phyloP scores from a whole-genome alignment of 2,888 invertebrate genomes.

The Xiphydria camelus region DNA sequence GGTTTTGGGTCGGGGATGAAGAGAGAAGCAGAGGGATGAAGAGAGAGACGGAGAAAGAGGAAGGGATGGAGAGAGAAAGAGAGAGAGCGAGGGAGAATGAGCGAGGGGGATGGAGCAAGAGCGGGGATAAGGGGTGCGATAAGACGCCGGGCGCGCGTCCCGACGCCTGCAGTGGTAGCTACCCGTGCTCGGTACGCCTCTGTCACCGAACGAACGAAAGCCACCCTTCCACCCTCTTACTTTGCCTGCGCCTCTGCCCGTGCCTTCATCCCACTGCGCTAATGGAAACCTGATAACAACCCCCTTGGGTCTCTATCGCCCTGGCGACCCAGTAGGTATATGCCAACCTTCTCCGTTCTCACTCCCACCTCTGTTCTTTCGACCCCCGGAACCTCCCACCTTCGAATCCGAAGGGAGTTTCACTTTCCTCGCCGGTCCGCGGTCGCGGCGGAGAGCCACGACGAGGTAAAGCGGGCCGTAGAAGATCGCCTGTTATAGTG shows the following conservation, averaged over 20 bases:
- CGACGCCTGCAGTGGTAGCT: conserved; percentile 25
- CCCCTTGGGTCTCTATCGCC: conserved; percentile 27
- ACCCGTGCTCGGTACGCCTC: conserved; percentile 30
- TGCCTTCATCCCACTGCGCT: too few relatives aligned
- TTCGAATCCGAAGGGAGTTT: not conserved
- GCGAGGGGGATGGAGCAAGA: conserved; percentile 21
- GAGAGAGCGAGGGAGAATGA: too few relatives aligned
- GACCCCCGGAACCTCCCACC: conserved; percentile 8
- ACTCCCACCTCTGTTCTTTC: too few relatives aligned
- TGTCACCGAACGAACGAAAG: conserved; percentile 31
- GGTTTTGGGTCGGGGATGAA: conserved; percentile 44
- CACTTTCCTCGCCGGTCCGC: conserved; percentile 4
- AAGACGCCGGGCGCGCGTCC: conserved; percentile 46
- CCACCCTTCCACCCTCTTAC: conserved; percentile 21
- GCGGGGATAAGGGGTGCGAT: conserved; percentile 39
- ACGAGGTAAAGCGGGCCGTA: too few relatives aligned
- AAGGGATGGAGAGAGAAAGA: too few relatives aligned
- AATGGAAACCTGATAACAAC: conserved; percentile 49
- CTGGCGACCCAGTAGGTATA: conserved; percentile 21
- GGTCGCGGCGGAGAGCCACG: too few relatives aligned
- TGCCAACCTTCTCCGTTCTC: conserved; percentile 8
- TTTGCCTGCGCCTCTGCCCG: conserved; percentile 9
- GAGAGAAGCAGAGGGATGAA: conserved; percentile 12
- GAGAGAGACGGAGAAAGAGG: conserved; percentile 27
- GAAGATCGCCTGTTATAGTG: too few relatives aligned